Conservation (phyloP, 2,888 invertebrate species). For the Liopterus haemorrhoidalis region DNA sequence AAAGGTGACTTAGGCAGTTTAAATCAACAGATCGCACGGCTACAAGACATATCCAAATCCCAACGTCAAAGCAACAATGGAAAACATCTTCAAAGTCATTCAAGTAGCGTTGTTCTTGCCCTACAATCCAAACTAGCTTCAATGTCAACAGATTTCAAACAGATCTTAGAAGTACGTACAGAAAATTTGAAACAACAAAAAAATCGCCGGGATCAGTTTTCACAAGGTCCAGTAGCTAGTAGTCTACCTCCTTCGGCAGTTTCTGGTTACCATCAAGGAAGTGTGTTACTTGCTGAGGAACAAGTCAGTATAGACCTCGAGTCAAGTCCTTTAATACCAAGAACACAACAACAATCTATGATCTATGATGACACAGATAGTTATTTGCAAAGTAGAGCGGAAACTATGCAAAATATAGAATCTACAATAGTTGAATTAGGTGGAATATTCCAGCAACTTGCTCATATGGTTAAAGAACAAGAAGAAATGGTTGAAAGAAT, state of each 20-base stretch:
- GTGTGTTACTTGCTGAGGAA: constrained; percentile 53
- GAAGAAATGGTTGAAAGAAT: constrained; percentile 98
- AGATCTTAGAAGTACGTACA: constrained; percentile 93
- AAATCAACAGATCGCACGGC: constrained; percentile 93
- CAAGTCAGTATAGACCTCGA: constrained; percentile 85
- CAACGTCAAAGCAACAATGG: constrained; percentile 58
- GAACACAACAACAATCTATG: constrained; percentile 58
- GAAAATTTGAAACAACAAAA: constrained; percentile 97
- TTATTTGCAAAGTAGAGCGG: constrained; percentile 88
- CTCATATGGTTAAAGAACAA: constrained; percentile 96
- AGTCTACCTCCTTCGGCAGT: constrained; percentile 57
- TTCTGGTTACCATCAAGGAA: constrained; percentile 49
- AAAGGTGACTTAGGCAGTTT: constrained; percentile 92
- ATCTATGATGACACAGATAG: constrained; percentile 82
- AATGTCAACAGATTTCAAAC: constrained; percentile 97
- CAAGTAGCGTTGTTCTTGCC: constrained; percentile 86
- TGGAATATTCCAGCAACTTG: constrained; percentile 94
- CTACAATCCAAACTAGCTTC: constrained; percentile 90
- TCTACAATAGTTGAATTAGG: constrained; percentile 98
- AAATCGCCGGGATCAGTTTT: constrained; percentile 84
- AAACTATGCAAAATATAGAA: constrained; percentile 99
- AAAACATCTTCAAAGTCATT: constrained; percentile 83
- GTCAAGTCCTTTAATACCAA: constrained; percentile 45
- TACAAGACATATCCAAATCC: constrained; percentile 74
- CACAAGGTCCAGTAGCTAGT: constrained; percentile 59